A percentile compares a stretch with the other conserved stretches of the same genome.
Evolutionary conservation across 2,113 vertebrate species (phyloP).

Genomic region (Peromyscus maniculatus): DNA sequence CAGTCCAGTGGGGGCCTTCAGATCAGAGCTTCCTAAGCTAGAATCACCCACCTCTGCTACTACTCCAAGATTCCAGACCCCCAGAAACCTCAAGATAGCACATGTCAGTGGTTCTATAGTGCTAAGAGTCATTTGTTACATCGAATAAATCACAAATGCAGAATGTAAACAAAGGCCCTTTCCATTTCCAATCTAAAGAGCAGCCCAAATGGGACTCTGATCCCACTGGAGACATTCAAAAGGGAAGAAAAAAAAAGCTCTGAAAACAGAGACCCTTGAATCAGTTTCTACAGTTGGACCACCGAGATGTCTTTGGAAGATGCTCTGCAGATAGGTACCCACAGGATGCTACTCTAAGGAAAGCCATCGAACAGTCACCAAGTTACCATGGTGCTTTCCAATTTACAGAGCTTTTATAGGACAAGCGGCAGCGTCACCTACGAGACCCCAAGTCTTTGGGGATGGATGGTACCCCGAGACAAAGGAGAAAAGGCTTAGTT

Average conservation of each 20-base stretch:
- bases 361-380: neutral
- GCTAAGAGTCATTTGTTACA: neutral
- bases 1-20: neutral
- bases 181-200: neutral
- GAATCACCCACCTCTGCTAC: neutral
- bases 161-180: neutral
- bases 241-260: neutral
- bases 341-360: neutral
- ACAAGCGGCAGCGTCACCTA: neutral
- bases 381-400: neutral
- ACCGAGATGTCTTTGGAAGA: neutral
- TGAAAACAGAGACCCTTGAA: neutral
- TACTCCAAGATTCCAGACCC: neutral
- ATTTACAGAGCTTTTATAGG: neutral
- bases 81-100: neutral
- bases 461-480: neutral
- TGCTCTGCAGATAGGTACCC: neutral
- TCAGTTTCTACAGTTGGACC: conserved; percentile 16
- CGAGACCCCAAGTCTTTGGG: neutral
- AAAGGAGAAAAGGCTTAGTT: neutral
- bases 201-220: neutral
- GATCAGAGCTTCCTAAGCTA: neutral
- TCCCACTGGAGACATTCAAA: neutral
- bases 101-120: neutral
- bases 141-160: neutral